These are phyloP conservation scores for Cotesia congregata DNA, from an alignment of 2,888 invertebrate species.

Conservation along the genomic window DNA sequence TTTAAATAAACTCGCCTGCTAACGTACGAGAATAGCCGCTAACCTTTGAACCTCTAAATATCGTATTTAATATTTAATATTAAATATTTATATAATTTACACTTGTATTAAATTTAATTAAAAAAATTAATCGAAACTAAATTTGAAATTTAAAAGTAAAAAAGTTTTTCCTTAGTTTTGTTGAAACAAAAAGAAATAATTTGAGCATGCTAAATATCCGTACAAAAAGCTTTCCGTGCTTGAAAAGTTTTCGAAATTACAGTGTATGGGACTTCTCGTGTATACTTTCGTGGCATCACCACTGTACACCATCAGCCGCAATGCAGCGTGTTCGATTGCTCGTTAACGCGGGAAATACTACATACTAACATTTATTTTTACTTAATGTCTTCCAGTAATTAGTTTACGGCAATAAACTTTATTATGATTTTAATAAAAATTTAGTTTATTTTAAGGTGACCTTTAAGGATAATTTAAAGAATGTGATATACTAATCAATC, in stretches of 20 bases:
- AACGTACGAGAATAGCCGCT: constrained; percentile 45
- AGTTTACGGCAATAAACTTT: no score
- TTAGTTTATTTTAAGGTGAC: no score
- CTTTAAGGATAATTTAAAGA: no score
- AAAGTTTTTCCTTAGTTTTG: not conserved
- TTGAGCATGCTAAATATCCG: constrained; percentile 35
- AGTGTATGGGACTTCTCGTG: constrained; percentile 19
- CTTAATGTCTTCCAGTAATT: not conserved
- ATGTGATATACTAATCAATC: no score
- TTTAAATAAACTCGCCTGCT: constrained; percentile 47
- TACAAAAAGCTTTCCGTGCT: constrained; percentile 38
- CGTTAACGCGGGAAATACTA: constrained; percentile 44
- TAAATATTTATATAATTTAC: not conserved
- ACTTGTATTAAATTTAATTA: not conserved
- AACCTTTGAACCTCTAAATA: constrained; percentile 46
- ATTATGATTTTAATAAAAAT: no score
- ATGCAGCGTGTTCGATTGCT: constrained; percentile 53
- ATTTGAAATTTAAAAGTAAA: constrained; percentile 5
- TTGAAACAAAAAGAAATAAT: constrained; percentile 14
- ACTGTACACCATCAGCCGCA: constrained; percentile 47
- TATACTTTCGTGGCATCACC: constrained; percentile 37
- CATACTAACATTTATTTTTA: constrained; percentile 5
- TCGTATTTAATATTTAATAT: not conserved
- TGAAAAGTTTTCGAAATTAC: constrained; percentile 34
- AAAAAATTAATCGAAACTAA: not conserved